Percentiles rank a stretch among this genome's conserved stretches.
Evolutionary conservation across 2,888 invertebrate species (phyloP).

Genomic region (Chironomus riparius): DNA sequence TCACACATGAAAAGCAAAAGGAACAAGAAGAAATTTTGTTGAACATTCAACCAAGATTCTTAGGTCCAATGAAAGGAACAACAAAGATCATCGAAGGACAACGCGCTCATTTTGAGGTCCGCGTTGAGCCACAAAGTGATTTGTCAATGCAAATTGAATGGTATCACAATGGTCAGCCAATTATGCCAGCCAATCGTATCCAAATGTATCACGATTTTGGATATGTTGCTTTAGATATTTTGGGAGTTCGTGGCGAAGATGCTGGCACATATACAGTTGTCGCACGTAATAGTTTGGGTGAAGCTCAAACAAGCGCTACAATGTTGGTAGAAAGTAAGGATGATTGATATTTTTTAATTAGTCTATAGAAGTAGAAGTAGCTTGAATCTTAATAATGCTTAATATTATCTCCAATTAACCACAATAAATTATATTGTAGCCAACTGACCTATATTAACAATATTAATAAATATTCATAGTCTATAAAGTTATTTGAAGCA

Average conservation of each 20-base stretch:
- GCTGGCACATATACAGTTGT: constrained; percentile 88
- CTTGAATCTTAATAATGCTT: neutral
- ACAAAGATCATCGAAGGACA: constrained; percentile 89
- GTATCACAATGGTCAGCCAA: constrained; percentile 91
- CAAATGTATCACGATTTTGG: constrained; percentile 95
- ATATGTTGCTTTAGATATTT: constrained; percentile 90
- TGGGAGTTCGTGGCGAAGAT: constrained; percentile 86
- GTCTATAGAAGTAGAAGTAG: neutral
- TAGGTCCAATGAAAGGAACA: constrained; percentile 84
- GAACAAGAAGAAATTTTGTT: constrained; percentile 65
- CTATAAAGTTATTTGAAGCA: no score
- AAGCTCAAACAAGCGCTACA: constrained; percentile 71
- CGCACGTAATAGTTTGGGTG: constrained; percentile 83
- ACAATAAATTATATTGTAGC: neutral
- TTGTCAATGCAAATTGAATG: constrained; percentile 88
- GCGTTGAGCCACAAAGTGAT: constrained; percentile 92
- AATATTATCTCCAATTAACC: neutral
- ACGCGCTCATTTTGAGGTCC: constrained; percentile 88
- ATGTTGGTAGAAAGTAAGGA: constrained; percentile 85
- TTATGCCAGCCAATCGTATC: constrained; percentile 82
- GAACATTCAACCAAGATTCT: constrained; percentile 75
- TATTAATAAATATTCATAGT: constrained; percentile 21
- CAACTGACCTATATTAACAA: neutral
- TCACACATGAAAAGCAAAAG: constrained; percentile 14
- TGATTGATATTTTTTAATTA: constrained; percentile 24